Percentiles rank a stretch among this genome's conserved stretches.
These are phyloP conservation scores for Sebastes jordani DNA, from an alignment of 2,797 vertebrate species.

Conservation along the genomic window DNA sequence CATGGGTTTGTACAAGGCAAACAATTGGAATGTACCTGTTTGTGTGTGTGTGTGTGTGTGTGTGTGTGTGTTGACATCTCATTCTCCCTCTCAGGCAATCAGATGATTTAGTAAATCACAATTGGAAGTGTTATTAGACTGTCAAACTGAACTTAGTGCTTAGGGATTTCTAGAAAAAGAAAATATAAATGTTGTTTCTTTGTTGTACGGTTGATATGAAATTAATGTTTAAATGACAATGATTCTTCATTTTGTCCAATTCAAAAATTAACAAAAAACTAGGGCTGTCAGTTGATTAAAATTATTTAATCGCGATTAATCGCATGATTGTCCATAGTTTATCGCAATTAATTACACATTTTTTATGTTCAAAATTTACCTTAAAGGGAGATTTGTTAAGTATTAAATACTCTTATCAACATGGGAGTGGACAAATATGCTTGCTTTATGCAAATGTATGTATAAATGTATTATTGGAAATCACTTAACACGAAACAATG, in stretches of 20 bases:
- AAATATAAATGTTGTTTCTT: neutral
- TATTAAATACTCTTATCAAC: too few species aligned
- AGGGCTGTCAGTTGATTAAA: too few species aligned
- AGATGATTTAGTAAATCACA: slow-evolving; percentile 17
- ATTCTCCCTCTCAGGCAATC: slow-evolving; percentile 19
- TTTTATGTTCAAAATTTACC: too few species aligned
- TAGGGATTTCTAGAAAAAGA: neutral
- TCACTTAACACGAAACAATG: too few species aligned
- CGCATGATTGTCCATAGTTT: too few species aligned
- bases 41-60: neutral
- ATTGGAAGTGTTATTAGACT: slow-evolving; percentile 22
- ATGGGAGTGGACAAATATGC: too few species aligned
- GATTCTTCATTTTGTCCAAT: neutral
- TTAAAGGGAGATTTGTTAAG: too few species aligned
- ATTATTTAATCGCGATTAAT: too few species aligned
- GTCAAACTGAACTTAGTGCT: neutral
- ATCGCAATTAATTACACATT: too few species aligned
- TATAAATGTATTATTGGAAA: too few species aligned
- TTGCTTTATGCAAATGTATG: too few species aligned
- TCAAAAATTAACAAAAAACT: neutral
- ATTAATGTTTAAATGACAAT: neutral
- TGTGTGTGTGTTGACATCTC: slow-evolving; percentile 10
- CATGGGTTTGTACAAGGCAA: slow-evolving; percentile 38
- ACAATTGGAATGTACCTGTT: slow-evolving; percentile 35
- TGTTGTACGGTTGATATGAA: neutral